Evolutionary conservation across 2,888 invertebrate species (phyloP).

Genomic region (Vesta saturnalis): DNA sequence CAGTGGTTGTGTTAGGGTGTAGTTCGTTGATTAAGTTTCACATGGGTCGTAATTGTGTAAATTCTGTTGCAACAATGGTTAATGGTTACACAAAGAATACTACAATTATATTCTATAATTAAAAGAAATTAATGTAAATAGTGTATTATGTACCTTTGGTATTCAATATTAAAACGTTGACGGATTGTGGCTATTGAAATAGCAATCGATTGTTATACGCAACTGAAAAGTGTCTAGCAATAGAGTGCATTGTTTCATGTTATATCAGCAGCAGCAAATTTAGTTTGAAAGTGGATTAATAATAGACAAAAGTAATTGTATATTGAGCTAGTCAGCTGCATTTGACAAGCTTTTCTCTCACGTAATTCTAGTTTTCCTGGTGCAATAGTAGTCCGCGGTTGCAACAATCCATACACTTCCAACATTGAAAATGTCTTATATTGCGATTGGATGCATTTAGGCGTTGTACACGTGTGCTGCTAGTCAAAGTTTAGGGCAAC

Average conservation of each 20-base stretch:
- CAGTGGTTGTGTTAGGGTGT: no score
- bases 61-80: no score
- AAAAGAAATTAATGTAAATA: no score
- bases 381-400: constrained; percentile 17
- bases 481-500: neutral
- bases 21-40: no score
- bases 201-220: constrained; percentile 17
- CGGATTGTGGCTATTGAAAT: constrained; percentile 1
- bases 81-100: no score
- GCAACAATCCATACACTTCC: neutral
- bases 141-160: no score
- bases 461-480: constrained; percentile 44
- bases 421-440: constrained; percentile 12
- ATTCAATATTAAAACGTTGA: neutral
- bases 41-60: no score
- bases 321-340: constrained; percentile 26
- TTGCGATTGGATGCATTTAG: constrained; percentile 31
- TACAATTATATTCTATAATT: no score
- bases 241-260: constrained; percentile 25
- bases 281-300: constrained; percentile 29
- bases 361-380: constrained; percentile 16
- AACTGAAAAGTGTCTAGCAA: constrained; percentile 17
- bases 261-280: constrained; percentile 15
- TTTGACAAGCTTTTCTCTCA: constrained; percentile 29
- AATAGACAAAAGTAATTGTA: constrained; percentile 35